These are phyloP conservation scores for Merodon equestris DNA, from an alignment of 2,888 invertebrate species.

Conservation along the genomic window DNA sequence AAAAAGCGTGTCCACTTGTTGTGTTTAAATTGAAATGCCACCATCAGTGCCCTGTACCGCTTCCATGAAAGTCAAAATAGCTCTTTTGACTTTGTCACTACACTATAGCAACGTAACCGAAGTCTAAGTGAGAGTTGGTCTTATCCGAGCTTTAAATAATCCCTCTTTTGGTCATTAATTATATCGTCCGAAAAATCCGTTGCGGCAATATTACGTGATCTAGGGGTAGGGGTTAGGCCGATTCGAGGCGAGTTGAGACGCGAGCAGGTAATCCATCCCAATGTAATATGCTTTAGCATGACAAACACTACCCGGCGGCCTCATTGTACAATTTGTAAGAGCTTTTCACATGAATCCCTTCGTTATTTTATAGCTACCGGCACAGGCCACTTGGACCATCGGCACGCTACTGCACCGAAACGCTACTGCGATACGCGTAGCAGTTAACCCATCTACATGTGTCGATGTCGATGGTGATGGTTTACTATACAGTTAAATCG, in stretches of 20 bases:
- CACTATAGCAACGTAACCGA: conserved; percentile 11
- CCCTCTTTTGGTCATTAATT: conserved; percentile 45
- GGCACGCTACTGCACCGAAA: too few species aligned
- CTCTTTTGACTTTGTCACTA: too few species aligned
- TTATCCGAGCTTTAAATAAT: conserved; percentile 47
- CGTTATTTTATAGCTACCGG: too few species aligned
- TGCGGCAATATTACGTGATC: conserved; percentile 53
- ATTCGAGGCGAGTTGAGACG: neutral
- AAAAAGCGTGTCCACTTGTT: conserved; percentile 38
- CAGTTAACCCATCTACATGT: too few species aligned
- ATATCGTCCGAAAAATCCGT: conserved; percentile 50
- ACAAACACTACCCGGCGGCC: too few species aligned
- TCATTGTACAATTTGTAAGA: too few species aligned
- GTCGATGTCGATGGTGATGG: too few species aligned
- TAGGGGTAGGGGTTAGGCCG: neutral
- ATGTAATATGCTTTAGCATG: conserved; percentile 31
- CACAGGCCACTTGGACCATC: too few species aligned
- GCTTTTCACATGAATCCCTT: too few species aligned
- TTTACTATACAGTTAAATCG: too few species aligned
- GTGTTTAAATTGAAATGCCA: conserved; percentile 50
- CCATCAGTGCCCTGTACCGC: conserved; percentile 10
- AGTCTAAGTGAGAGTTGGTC: conserved; percentile 39
- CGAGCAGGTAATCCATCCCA: conserved; percentile 58
- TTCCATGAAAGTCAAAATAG: too few species aligned
- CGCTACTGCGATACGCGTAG: too few species aligned